Percentiles rank a stretch among this genome's conserved stretches.
Evolutionary conservation across 2,888 invertebrate genomes (phyloP).

Genomic region (Melanostoma scalare): DNA sequence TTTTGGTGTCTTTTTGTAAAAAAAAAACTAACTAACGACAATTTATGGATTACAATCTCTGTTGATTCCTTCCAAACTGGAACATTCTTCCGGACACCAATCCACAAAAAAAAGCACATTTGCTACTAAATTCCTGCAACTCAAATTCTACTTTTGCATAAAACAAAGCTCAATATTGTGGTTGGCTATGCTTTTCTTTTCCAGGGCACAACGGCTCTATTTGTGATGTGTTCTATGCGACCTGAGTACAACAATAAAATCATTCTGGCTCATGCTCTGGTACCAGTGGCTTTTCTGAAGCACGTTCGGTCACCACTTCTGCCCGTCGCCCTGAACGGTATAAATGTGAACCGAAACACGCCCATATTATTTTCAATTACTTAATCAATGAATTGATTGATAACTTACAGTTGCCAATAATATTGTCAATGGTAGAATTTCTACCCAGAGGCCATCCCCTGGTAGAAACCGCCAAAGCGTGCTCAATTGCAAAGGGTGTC

Average conservation of each 20-base stretch:
- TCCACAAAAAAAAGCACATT: too few relatives aligned
- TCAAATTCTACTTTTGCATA: too few relatives aligned
- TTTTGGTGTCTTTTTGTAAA: too few relatives aligned
- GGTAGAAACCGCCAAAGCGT: slow-evolving; percentile 44
- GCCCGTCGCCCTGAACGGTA: slow-evolving; percentile 76
- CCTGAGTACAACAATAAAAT: slow-evolving; percentile 84
- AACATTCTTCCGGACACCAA: too few relatives aligned
- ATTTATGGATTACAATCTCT: too few relatives aligned
- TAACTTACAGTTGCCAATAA: not conserved
- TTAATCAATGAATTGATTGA: not conserved
- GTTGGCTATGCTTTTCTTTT: not conserved
- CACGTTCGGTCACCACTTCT: slow-evolving; percentile 78
- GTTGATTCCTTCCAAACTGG: too few relatives aligned
- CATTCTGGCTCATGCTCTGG: slow-evolving; percentile 82
- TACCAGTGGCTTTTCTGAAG: slow-evolving; percentile 83
- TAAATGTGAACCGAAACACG: slow-evolving; percentile 66
- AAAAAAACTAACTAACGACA: too few relatives aligned
- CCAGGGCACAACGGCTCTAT: slow-evolving; percentile 83
- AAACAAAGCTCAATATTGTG: too few relatives aligned
- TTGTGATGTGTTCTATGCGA: slow-evolving; percentile 81
- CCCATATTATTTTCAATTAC: not conserved
- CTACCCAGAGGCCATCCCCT: slow-evolving; percentile 1
- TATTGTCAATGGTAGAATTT: not conserved
- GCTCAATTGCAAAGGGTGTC: slow-evolving; percentile 65
- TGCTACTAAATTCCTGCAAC: too few relatives aligned